Base-by-base conservation (phyloP, 2,113 vertebrate genomes). In the Falco punctatus region DNA sequence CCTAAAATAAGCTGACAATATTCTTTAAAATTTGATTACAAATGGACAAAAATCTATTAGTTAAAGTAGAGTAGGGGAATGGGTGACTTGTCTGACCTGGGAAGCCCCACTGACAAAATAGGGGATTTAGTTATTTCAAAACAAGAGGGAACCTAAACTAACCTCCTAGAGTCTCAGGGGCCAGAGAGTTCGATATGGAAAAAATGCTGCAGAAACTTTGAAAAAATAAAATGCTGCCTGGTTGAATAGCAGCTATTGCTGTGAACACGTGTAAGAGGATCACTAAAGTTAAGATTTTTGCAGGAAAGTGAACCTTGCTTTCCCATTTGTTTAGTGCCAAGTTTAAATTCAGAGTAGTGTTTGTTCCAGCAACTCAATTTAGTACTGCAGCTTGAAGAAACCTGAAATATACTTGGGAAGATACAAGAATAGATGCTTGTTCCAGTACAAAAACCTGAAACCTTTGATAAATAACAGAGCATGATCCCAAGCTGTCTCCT, bases 381-480 rank as follows among this genome's bases (percentile, higher is more conserved):
- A 90, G 32, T 21, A n/a, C 38, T 81, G 51, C 33, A 82, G 22
- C 71, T 88, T 59, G 71, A 95, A 91, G 54, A 80, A 92, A 80
- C 44, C 32, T 81, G 67, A 62, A 94, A 62, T 51, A 58, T 78
- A 48, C 32, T 12, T 62, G 38, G 42, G 30, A 86, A 91, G 71
- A 78, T 44, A 52, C 16, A 55, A 80, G 71, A 81, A 77, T 22
- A 73, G 65, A 28, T 1, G 18, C 40, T 87, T 77, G 28, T 88
- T 77, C 28, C 46, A 71, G 55, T 66, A 26, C 28, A 59, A 42
- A 94, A 82, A 46, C 32, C 78, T 90, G 74, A n/a, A 66, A 1
- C 10, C 9, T 28, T 90, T 96, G 95, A 96, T 87, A 90, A 96
- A 91, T 71, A 82, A 30, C 96, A 96, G 89, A 97, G 71, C 92